Evolutionary conservation across 2,888 invertebrate species (phyloP), one percentile per base, ranked within the genome.

Genomic region (Tridacna crocea): DNA sequence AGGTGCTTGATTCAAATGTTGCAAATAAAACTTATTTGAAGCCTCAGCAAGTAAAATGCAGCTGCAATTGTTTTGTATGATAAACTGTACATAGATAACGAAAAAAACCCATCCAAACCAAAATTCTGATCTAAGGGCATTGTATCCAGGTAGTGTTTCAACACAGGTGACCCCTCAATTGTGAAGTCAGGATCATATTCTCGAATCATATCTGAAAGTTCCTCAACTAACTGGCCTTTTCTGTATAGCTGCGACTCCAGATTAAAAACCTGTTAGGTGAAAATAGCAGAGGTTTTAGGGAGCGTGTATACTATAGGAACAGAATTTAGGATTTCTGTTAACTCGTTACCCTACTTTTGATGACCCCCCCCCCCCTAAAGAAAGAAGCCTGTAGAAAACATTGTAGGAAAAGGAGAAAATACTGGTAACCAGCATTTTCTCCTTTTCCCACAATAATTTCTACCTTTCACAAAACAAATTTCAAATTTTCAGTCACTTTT

Each of bases 161-260:
- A 47, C 15, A 47, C 19, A 11, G 82, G 82, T 8, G 55, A 19
- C 12, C 46, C 26, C 19, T 78, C 36, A n/a, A 82, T 27, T 22
- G 51, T 61, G 75, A 82, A 82, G 46, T 75, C 55, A 13, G 82
- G 82, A 27, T 77, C 72, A 26, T 70, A 46, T 6, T 48, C 58
- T 63, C 48, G n/a, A 10, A 82, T 70, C 19, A 75, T 63, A 17
- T 61, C 66, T 4, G 46, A 46, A n/a, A 82, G 61, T 48, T 65
- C 78, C 0, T 82, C 79, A 48, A 75, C 72, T 48, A 79, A 61
- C 68, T 72, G 75, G 15, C 60, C 13, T 19, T 47, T 61, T 22
- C 75, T 68, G 73, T 72, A 82, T 22, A 82, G 36, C n/a, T 24
- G n/a, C n/a, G 26, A 58, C 65, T 82, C 82, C 17, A 79, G 66